These are phyloP conservation scores for Chouioia cunea DNA, from an alignment of 2,888 invertebrate species.

Conservation along the genomic window DNA sequence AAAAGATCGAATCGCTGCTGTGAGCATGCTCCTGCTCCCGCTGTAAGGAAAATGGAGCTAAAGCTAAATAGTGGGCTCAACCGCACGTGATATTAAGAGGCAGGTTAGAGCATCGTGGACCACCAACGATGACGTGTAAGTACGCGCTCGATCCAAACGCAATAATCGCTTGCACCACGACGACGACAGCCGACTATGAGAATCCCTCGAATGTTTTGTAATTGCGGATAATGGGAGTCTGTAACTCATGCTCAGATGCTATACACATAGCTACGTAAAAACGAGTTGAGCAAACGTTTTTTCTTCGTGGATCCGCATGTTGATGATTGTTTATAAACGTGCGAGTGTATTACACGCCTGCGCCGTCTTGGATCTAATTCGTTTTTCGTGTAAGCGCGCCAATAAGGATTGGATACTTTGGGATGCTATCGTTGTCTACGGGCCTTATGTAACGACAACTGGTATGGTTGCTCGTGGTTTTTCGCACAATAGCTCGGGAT, in stretches of 20 bases:
- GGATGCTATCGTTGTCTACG: too few relatives aligned
- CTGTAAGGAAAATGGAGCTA: slow-evolving; percentile 10
- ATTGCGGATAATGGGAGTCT: slow-evolving; percentile 37
- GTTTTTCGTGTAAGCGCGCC: slow-evolving; percentile 14
- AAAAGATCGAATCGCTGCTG: too few relatives aligned
- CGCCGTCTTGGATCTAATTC: slow-evolving; percentile 12
- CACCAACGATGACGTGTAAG: neutral
- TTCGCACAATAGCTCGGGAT: too few relatives aligned
- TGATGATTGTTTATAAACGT: slow-evolving; percentile 16
- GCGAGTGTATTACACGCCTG: neutral
- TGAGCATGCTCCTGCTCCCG: too few relatives aligned
- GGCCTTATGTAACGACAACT: too few relatives aligned
- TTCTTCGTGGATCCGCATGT: neutral
- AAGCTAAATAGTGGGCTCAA: neutral
- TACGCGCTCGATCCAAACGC: neutral
- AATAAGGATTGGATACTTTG: too few relatives aligned
- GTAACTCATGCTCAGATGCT: neutral
- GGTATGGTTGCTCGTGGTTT: too few relatives aligned
- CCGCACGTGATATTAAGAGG: too few relatives aligned
- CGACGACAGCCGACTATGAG: neutral
- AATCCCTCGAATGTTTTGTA: slow-evolving; percentile 38
- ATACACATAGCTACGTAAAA: neutral
- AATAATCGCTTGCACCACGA: too few relatives aligned
- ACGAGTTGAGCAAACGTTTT: slow-evolving; percentile 1
- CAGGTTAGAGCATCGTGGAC: neutral